Evolutionary conservation across 1,140 invertebrate genomes (phyloP).

Genomic region (Heliconius himera): DNA sequence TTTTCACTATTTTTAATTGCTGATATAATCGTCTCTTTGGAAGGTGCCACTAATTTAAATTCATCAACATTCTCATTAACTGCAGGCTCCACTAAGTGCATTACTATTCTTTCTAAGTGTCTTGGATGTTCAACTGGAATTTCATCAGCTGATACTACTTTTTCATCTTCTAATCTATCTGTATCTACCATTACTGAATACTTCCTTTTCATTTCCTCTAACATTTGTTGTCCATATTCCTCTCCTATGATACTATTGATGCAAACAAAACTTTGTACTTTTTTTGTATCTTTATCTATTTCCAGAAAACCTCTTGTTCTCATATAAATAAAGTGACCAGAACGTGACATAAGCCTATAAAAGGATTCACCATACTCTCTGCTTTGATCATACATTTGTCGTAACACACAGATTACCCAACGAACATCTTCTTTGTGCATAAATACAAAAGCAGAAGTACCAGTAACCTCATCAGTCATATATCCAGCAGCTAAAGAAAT

Average conservation of each 20-base stretch:
- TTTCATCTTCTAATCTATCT: slow-evolving; percentile 62
- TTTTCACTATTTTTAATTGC: slow-evolving; percentile 76
- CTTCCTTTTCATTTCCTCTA: slow-evolving; percentile 89
- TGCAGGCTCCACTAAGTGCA: slow-evolving; percentile 85
- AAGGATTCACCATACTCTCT: slow-evolving; percentile 91
- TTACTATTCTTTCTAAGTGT: slow-evolving; percentile 86
- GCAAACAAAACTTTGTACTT: slow-evolving; percentile 92
- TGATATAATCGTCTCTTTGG: slow-evolving; percentile 73
- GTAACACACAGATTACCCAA: slow-evolving; percentile 91
- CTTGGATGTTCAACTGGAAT: slow-evolving; percentile 85
- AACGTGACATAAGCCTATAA: slow-evolving; percentile 90
- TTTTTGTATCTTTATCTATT: slow-evolving; percentile 87
- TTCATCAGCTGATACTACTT: slow-evolving; percentile 62
- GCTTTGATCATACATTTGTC: slow-evolving; percentile 92
- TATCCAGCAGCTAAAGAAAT: slow-evolving; percentile 93
- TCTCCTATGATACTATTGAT: slow-evolving; percentile 90
- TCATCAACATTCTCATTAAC: slow-evolving; percentile 66
- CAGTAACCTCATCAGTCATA: slow-evolving; percentile 92
- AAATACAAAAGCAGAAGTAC: slow-evolving; percentile 91
- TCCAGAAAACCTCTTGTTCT: slow-evolving; percentile 91
- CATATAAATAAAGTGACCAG: slow-evolving; percentile 91
- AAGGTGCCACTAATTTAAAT: slow-evolving; percentile 68
- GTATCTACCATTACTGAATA: slow-evolving; percentile 87
- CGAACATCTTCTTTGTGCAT: slow-evolving; percentile 94
- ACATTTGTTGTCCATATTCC: slow-evolving; percentile 86